These are phyloP conservation scores for Suncus etruscus DNA, from an alignment of 2,113 vertebrate species.

Conservation along the genomic window DNA sequence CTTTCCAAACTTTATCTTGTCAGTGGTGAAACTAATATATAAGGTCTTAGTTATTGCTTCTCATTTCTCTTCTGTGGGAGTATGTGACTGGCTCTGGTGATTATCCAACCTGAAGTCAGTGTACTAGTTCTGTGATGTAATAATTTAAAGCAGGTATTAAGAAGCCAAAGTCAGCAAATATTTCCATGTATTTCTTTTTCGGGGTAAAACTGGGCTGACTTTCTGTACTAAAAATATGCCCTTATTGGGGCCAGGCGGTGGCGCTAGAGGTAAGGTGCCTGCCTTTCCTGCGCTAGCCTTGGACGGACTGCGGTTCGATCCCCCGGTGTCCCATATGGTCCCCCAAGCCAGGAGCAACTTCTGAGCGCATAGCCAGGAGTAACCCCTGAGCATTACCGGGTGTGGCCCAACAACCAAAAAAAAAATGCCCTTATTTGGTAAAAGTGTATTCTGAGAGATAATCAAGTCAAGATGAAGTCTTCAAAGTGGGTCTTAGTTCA, in stretches of 20 bases:
- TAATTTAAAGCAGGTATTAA: neutral
- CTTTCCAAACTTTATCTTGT: neutral
- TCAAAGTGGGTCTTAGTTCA: neutral
- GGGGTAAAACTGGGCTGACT: neutral
- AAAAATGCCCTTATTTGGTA: neutral
- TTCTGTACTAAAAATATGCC: neutral
- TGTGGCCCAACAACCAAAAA: too few species aligned
- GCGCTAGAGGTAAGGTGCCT: too few species aligned
- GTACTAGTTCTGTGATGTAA: neutral
- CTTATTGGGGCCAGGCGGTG: too few species aligned
- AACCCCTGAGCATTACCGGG: too few species aligned
- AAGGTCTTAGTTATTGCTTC: neutral
- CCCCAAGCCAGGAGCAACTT: too few species aligned
- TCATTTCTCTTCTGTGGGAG: neutral
- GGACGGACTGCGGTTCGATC: too few species aligned
- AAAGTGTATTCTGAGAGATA: neutral
- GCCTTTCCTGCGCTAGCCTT: too few species aligned
- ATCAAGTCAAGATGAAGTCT: neutral
- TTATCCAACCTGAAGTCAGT: neutral
- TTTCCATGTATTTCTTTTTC: neutral
- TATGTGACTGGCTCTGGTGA: neutral
- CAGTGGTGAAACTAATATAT: conserved; percentile 6
- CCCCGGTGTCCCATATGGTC: too few species aligned
- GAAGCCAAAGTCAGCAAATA: neutral
- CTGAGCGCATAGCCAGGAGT: too few species aligned